These are phyloP conservation scores for Ardeotis arabs DNA, from an alignment of 2,113 vertebrate species.

Conservation along the genomic window DNA sequence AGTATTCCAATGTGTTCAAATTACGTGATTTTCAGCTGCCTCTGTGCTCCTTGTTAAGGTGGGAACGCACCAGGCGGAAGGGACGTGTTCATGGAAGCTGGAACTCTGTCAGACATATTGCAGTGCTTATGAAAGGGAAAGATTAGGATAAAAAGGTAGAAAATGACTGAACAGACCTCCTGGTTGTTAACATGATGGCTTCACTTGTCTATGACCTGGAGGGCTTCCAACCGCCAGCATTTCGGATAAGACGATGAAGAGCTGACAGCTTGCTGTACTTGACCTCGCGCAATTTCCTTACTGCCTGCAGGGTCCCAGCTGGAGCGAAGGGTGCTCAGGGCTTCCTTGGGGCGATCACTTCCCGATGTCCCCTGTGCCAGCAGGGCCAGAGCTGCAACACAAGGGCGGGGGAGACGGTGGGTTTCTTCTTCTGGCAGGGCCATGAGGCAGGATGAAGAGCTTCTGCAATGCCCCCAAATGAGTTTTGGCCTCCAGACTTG, in stretches of 20 bases:
- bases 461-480: neutral
- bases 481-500: neutral
- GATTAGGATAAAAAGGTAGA: neutral
- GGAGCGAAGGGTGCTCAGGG: neutral
- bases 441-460: fast-evolving
- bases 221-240: neutral
- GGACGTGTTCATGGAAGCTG: fast-evolving
- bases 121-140: neutral
- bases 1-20: neutral
- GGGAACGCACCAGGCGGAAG: fast-evolving
- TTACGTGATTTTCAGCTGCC: neutral
- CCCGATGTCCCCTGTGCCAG: neutral
- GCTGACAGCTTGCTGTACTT: neutral
- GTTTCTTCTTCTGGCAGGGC: neutral
- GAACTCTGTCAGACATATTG: neutral
- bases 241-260: neutral
- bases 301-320: neutral
- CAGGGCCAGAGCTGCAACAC: neutral
- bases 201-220: neutral
- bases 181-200: neutral
- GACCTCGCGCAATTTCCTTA: fast-evolving
- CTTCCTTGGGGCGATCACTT: fast-evolving
- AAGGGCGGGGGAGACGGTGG: fast-evolving
- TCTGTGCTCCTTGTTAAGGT: fast-evolving
- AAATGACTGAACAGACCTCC: neutral